Conservation (phyloP, 1,140 invertebrate species). For the Camponotus floridanus region DNA sequence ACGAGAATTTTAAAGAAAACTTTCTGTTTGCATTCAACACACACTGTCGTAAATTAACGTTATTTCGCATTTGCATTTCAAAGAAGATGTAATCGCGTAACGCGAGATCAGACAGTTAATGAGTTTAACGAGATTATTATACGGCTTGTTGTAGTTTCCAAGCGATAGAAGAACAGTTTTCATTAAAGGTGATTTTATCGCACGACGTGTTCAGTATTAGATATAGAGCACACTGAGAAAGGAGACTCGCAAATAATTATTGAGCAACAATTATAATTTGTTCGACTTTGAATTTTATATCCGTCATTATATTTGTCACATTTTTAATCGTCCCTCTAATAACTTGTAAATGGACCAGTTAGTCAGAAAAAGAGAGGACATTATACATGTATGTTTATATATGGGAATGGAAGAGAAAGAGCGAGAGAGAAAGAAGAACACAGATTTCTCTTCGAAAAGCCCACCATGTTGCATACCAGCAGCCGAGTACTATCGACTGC, state of each 20-base stretch:
- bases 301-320: neutral
- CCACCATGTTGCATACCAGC: slow-evolving; percentile 75
- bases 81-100: neutral
- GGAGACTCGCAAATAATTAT: neutral
- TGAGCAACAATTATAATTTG: neutral
- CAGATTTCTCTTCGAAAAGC: slow-evolving; percentile 26
- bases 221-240: neutral
- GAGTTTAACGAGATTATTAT: slow-evolving; percentile 16
- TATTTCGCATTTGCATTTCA: neutral
- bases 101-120: neutral
- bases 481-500: slow-evolving; percentile 74
- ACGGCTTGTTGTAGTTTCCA: neutral
- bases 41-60: slow-evolving; percentile 1
- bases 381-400: neutral
- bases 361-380: slow-evolving; percentile 6
- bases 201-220: neutral
- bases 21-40: neutral
- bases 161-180: neutral
- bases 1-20: neutral
- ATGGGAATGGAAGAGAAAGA: neutral
- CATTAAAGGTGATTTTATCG: neutral
- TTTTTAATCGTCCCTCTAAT: slow-evolving; percentile 4
- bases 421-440: neutral
- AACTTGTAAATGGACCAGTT: slow-evolving; percentile 38
- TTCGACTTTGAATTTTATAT: neutral